Conservation (phyloP, 37 sponge, comb jelly and placozoan species). For the Aphrocallistes beatrix region DNA sequence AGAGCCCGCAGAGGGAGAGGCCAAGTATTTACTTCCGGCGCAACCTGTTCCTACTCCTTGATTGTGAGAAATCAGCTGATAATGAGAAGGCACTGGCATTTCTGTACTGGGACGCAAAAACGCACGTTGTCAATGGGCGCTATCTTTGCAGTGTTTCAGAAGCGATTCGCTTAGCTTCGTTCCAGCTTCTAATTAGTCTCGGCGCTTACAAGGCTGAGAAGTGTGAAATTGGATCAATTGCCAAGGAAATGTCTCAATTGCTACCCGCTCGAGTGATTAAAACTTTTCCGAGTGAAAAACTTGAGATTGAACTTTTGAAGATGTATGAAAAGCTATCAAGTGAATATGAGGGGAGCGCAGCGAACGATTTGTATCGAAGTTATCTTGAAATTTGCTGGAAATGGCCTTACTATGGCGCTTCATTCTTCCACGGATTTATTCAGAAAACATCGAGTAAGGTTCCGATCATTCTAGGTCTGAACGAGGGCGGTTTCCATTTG, state of each 20-base stretch:
- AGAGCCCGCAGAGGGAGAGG: neutral
- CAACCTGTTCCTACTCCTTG: neutral
- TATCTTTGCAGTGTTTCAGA: slow-evolving; percentile 59
- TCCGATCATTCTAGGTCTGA: neutral
- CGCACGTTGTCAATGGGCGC: slow-evolving; percentile 38
- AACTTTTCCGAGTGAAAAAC: neutral
- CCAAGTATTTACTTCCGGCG: neutral
- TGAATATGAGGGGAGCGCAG: neutral
- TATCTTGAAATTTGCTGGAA: slow-evolving; percentile 61
- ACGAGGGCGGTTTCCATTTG: neutral
- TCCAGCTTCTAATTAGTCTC: neutral
- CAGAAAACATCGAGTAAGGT: neutral
- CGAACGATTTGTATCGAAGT: neutral
- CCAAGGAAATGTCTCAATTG: neutral
- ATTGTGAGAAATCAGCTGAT: neutral
- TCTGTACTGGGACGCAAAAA: slow-evolving; percentile 34
- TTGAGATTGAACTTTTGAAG: neutral
- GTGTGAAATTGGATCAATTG: neutral
- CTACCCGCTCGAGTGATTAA: neutral
- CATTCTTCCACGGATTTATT: neutral
- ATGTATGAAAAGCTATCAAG: slow-evolving; percentile 3
- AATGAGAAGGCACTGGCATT: neutral
- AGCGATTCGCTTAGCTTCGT: slow-evolving; percentile 40
- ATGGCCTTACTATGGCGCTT: slow-evolving; percentile 75
- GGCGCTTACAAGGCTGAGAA: neutral